A percentile compares a stretch with the other conserved stretches of the same genome.
Conservation (phyloP, 2,888 invertebrate genomes). For the Digitonthophagus gazella region DNA sequence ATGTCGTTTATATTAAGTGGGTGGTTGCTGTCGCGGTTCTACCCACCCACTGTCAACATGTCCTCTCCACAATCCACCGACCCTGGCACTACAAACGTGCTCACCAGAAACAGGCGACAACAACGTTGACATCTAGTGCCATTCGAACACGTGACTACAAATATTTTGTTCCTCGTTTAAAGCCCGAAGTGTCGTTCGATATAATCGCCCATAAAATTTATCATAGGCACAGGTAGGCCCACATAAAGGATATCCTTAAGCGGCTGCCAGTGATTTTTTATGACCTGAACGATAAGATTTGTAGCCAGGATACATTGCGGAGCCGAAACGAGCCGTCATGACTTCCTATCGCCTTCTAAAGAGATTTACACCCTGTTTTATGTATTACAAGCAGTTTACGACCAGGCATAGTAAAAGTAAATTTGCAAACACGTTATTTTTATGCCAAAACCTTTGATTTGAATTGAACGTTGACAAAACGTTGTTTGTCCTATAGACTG, state of each 20-base stretch:
- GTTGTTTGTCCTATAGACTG: neutral
- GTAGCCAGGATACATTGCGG: neutral
- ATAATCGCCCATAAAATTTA: conserved; percentile 13
- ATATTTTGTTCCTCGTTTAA: neutral
- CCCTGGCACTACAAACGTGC: neutral
- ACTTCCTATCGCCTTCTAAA: neutral
- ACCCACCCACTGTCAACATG: conserved; percentile 13
- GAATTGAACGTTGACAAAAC: neutral
- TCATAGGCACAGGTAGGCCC: conserved; percentile 9
- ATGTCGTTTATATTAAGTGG: conserved; percentile 16
- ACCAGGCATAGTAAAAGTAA: neutral
- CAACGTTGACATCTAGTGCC: conserved; percentile 9
- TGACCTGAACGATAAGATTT: neutral
- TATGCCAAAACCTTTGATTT: neutral
- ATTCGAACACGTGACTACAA: neutral
- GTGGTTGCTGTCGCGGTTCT: neutral
- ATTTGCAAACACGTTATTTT: neutral
- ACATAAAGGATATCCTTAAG: neutral
- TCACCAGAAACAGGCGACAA: neutral
- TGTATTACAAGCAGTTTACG: neutral
- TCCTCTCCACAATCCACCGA: conserved; percentile 16
- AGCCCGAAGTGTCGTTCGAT: neutral
- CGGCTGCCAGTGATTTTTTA: neutral
- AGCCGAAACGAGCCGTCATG: neutral
- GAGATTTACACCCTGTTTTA: neutral